Evolutionary conservation across 2,888 invertebrate species (phyloP), one percentile per base, ranked within the genome.

Genomic region (Diadromus collaris): DNA sequence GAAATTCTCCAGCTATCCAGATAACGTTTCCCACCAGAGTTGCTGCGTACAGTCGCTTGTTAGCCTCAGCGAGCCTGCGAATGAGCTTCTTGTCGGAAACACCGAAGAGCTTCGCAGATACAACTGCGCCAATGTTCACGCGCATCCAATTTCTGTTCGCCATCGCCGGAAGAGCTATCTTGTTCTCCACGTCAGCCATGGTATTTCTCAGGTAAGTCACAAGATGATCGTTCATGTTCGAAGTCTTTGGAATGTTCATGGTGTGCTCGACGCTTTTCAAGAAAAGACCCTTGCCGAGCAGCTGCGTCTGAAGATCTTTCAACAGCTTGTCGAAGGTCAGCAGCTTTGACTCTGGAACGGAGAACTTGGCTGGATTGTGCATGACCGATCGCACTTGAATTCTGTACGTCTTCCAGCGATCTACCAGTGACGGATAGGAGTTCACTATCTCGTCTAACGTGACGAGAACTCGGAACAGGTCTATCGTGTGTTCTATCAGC

Each of bases 1-100:
- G 92, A 91, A 98, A 98, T 84, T 94, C 93, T 88, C 95, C 96
- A 0, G 98, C 97, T 86, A 95, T 94, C 97, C 97, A 98, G 70
- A 97, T 90, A 19, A 96, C 92, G 87, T 96, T 96, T 1, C 97
- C 97, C 76, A 94, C 93, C 41, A 99, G 91, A 60, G 95, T 95
- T 76, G 97, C 94, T 41, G 95, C 95, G 82, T 96, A 95, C 58
- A 96, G 93, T 93, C 95, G 97, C 88, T 93, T 94, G 89, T 97
- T 95, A 5, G 95, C 89, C 84, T 98, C 97, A 84, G 95, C 92
- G 34, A 97, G 89, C 68, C 93, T 92, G 89, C 95, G 95, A 69
- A 96, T 93, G 58, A 94, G 89, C 90, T 96, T 97, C 87, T 95
- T 95, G 89, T 97, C 97, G 84, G 93, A 92, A 84, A 93, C 93